Base-by-base conservation (phyloP, 2,797 vertebrate species). In the Pterois miles region DNA sequence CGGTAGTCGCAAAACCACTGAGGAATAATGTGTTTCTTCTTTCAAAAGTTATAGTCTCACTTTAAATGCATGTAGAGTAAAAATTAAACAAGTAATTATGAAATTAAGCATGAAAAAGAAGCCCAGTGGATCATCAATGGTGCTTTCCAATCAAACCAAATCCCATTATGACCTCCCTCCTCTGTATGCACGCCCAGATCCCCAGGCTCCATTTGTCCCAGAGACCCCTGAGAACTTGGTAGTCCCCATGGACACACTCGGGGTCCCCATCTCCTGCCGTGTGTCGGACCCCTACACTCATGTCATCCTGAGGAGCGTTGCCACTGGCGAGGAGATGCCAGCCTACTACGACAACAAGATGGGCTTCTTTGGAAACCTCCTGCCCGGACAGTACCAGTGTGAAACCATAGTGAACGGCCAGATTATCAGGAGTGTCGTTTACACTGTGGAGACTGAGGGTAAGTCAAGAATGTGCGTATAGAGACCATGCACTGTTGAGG, bases 251-350 rank as follows among this genome's bases (percentile, higher is more conserved):
- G 70, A 94, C 33, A 38, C 75, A 0, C 76, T 70, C 0, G 94
- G 94, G 12, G 92, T 86, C 6, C 67, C 87, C 22, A 96, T 99
- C 76, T 95, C 97, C 11, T 99, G 98, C 66, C 96, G 96, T 1
- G 96, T 96, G 0, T 98, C 96, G 0, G 91, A 98, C 72, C 96
- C 97, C 0, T 8, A 83, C 12, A 92, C 93, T 14, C 84, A 94
- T 0, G 98, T 98, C 25, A 93, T 90, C 76, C 93, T 99, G 73
- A 92, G 74, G 66, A 96, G 91, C 40, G 87, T 93, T 13, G 88
- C 94, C 1, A 89, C 86, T 2, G 86, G 80, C 46, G 88, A 93
- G 57, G 86, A 93, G 72, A 81, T 97, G 1, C 7, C 65, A 0
- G 94, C 86, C 29, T 86, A 73, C 8, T 98, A 98, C 2, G 94